A percentile compares a stretch with the other conserved stretches of the same genome.
phyloP scores from a whole-genome alignment of 2,888 invertebrate species.

The Oscheius myriophilus region DNA sequence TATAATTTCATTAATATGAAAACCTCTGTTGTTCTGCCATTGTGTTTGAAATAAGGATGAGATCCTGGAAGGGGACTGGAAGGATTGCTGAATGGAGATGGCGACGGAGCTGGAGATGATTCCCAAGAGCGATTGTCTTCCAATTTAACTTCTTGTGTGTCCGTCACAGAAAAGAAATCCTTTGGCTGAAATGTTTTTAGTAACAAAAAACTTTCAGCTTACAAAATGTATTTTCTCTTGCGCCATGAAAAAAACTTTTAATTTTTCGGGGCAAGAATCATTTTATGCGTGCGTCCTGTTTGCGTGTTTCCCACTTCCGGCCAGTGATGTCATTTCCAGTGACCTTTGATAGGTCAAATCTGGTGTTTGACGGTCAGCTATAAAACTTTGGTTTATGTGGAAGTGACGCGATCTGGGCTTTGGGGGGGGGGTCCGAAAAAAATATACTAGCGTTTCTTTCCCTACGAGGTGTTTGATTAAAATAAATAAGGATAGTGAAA shows the following conservation, averaged over 20 bases:
- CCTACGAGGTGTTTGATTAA: too few species aligned
- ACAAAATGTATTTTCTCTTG: too few species aligned
- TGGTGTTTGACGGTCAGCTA: background rate
- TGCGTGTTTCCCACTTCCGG: background rate
- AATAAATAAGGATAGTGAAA: too few species aligned
- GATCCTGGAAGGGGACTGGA: slow-evolving; percentile 36
- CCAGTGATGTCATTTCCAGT: background rate
- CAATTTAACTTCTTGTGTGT: slow-evolving; percentile 45
- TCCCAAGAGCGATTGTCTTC: slow-evolving; percentile 50
- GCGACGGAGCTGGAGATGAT: slow-evolving; percentile 48
- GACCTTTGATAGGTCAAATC: background rate
- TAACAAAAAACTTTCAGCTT: too few species aligned
- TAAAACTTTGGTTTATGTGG: too few species aligned
- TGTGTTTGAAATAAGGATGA: slow-evolving; percentile 24
- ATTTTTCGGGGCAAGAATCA: too few species aligned
- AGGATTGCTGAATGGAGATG: slow-evolving; percentile 48
- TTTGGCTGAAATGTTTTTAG: slow-evolving; percentile 38
- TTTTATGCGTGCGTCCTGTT: too few species aligned
- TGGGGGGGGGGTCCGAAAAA: too few species aligned
- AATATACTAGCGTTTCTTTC: too few species aligned
- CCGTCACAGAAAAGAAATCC: slow-evolving; percentile 46
- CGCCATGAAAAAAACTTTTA: too few species aligned
- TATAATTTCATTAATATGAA: background rate
- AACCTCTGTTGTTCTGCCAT: slow-evolving; percentile 15
- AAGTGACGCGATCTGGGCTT: too few species aligned